Evolutionary conservation across 2,888 invertebrate species (phyloP).

Genomic region (Agrotis clavis): DNA sequence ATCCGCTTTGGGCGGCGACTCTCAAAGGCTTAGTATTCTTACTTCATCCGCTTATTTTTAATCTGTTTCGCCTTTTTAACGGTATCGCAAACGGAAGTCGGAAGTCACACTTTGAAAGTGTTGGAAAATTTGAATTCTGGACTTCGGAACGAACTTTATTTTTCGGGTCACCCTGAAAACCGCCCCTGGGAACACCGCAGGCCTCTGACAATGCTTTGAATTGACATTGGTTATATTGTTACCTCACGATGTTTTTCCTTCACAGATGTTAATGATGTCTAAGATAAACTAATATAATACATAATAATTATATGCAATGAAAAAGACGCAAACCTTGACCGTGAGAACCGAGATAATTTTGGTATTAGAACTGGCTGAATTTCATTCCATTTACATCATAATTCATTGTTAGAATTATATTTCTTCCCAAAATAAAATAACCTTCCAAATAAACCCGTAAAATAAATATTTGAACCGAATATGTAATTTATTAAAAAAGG

Average conservation of each 20-base stretch:
- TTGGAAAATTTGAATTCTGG: conserved; percentile 7
- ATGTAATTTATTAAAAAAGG: background rate
- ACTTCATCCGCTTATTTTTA: conserved; percentile 37
- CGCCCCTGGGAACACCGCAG: no score
- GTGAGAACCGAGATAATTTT: no score
- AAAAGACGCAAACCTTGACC: no score
- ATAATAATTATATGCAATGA: no score
- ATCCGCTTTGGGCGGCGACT: conserved; percentile 32
- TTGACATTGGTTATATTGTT: no score
- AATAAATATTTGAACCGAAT: no score
- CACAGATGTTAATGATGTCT: no score
- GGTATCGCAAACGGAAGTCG: background rate
- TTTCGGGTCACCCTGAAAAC: background rate
- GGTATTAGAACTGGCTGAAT: background rate
- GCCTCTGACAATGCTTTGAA: no score
- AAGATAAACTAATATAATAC: no score
- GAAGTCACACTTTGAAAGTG: conserved; percentile 13
- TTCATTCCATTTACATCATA: background rate
- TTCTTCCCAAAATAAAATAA: no score
- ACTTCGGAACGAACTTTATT: background rate
- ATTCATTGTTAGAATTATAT: no score
- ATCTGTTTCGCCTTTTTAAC: conserved; percentile 31
- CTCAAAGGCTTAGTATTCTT: conserved; percentile 46
- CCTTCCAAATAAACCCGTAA: background rate
- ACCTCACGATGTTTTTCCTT: no score